These are phyloP conservation scores for Sus cebifrons DNA, from an alignment of 2,797 vertebrate species.

Conservation along the genomic window DNA sequence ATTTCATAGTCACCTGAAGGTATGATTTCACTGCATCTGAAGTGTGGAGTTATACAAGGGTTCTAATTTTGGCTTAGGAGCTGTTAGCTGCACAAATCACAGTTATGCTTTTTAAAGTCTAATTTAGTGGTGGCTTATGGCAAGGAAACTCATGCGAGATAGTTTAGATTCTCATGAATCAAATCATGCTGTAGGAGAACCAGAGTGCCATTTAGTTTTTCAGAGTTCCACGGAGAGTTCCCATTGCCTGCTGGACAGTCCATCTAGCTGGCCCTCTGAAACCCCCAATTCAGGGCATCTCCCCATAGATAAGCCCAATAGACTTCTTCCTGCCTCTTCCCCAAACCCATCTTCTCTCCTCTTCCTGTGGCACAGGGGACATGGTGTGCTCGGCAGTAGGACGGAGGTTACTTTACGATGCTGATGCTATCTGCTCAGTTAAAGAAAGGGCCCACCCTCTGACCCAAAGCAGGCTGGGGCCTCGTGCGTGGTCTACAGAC, in stretches of 20 bases:
- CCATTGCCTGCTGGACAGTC: not conserved
- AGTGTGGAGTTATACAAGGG: not conserved
- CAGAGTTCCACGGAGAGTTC: not conserved
- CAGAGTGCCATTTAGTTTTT: not conserved
- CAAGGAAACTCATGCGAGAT: not conserved
- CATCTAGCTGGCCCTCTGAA: not conserved
- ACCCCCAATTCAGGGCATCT: not conserved
- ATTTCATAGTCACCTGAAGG: not conserved
- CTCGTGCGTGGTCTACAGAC: not conserved
- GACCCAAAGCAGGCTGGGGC: not conserved
- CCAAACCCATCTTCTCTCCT: not conserved
- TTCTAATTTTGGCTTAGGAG: not conserved
- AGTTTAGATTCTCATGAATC: slow-evolving; percentile 7
- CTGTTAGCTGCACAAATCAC: not conserved
- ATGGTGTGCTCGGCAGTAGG: not conserved
- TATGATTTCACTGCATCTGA: not conserved
- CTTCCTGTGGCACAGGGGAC: not conserved
- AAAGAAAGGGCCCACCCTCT: not conserved
- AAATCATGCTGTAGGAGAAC: not conserved
- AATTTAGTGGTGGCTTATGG: slow-evolving; percentile 16
- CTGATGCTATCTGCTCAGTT: not conserved
- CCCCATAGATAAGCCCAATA: not conserved
- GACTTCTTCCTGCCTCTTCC: not conserved
- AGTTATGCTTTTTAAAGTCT: not conserved
- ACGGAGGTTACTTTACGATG: not conserved